A percentile compares a stretch with the other conserved stretches of the same genome.
These are phyloP conservation scores for Setophaga petechia DNA, from an alignment of 2,113 vertebrate genomes.

Conservation along the genomic window DNA sequence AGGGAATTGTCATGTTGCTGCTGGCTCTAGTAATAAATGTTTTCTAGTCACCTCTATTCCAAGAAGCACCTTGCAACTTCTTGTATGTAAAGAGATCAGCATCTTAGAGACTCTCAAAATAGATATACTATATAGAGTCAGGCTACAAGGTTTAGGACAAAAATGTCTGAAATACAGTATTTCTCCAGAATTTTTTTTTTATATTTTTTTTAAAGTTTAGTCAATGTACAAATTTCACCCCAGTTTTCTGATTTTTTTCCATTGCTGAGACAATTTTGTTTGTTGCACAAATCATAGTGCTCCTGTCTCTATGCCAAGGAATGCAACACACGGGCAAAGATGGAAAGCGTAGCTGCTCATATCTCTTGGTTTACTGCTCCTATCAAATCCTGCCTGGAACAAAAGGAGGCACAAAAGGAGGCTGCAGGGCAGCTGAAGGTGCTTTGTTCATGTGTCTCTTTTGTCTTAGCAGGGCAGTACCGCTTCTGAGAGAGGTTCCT, in stretches of 20 bases:
- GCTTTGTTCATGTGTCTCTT: neutral
- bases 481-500: neutral
- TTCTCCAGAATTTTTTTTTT: neutral
- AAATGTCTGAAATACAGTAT: neutral
- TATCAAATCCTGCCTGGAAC: neutral
- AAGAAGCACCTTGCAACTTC: neutral
- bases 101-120: neutral
- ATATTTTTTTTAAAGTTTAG: neutral
- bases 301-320: neutral
- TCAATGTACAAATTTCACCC: neutral
- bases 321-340: neutral
- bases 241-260: neutral
- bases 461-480: neutral
- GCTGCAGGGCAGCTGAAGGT: neutral
- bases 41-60: neutral
- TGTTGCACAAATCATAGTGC: neutral
- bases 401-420: conserved; percentile 1
- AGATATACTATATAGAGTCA: neutral
- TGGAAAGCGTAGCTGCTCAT: neutral
- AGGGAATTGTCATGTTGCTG: neutral
- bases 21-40: neutral
- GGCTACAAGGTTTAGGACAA: neutral
- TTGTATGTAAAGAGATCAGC: neutral
- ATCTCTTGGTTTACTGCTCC: neutral
- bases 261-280: neutral